These are phyloP conservation scores for Lagenorhynchus albirostris DNA, from an alignment of 2,113 vertebrate species.

Conservation along the genomic window DNA sequence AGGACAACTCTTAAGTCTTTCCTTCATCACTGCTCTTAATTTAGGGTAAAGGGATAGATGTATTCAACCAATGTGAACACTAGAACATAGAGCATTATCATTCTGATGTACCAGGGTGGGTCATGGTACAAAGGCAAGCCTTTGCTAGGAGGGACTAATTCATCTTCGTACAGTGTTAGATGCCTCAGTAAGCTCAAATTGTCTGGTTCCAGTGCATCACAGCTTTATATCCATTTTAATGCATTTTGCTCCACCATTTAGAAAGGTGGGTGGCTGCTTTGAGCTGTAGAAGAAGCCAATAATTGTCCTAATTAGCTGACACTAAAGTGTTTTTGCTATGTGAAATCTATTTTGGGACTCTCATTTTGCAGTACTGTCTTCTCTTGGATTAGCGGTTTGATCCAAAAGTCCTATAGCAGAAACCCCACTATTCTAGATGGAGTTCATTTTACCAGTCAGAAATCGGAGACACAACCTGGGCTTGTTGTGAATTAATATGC, in stretches of 20 bases:
- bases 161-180: slow-evolving; percentile 46
- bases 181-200: slow-evolving; percentile 37
- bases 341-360: slow-evolving; percentile 1
- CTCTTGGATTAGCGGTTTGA: slow-evolving; percentile 56
- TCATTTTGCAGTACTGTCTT: slow-evolving; percentile 35
- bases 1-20: neutral
- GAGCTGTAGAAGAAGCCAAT: slow-evolving; percentile 51
- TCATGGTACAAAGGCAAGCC: slow-evolving; percentile 34
- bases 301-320: slow-evolving; percentile 57
- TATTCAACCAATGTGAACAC: neutral
- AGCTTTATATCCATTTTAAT: slow-evolving; percentile 61
- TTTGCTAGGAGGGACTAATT: slow-evolving; percentile 21
- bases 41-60: neutral
- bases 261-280: slow-evolving; percentile 61
- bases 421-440: slow-evolving; percentile 45
- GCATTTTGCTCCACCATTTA: slow-evolving; percentile 52
- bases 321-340: slow-evolving; percentile 41
- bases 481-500: slow-evolving; percentile 68
- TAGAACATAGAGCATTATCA: neutral
- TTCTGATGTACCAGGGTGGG: neutral
- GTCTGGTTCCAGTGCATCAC: slow-evolving; percentile 31
- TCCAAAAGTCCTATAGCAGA: slow-evolving; percentile 32
- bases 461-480: slow-evolving; percentile 54
- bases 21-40: neutral
- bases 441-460: slow-evolving; percentile 63